Conservation (phyloP, 2,113 vertebrate species). For the Tachysurus vachellii region DNA sequence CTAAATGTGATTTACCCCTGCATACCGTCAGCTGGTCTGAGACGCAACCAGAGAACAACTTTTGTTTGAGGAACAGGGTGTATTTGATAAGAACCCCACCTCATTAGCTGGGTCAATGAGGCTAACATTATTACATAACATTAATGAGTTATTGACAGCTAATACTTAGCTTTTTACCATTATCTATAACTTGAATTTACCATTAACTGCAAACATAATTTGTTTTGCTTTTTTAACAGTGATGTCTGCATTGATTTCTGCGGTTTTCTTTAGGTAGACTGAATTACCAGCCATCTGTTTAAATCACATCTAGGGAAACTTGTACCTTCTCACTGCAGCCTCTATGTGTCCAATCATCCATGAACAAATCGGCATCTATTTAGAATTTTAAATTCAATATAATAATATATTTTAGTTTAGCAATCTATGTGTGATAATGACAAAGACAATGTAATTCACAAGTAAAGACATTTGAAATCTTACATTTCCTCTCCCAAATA, state of each 20-base stretch:
- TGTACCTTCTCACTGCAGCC: background rate
- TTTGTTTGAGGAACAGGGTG: conserved; percentile 63
- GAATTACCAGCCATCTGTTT: background rate
- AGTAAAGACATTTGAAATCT: no score
- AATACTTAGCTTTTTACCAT: background rate
- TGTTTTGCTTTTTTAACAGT: background rate
- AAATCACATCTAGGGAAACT: background rate
- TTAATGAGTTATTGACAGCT: background rate
- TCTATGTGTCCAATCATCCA: no score
- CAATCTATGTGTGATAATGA: background rate
- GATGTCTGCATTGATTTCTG: background rate
- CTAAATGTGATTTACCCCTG: conserved; percentile 71
- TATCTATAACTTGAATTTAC: background rate
- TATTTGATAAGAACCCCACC: conserved; percentile 58
- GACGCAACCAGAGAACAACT: conserved; percentile 44
- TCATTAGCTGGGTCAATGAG: conserved; percentile 3
- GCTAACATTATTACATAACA: background rate
- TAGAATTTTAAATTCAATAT: background rate
- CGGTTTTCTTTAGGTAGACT: background rate
- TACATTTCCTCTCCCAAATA: background rate
- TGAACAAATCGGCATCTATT: no score
- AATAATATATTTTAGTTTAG: background rate
- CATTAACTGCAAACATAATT: background rate
- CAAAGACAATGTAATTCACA: background rate
- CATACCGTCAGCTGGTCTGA: conserved; percentile 57